Base-by-base conservation (phyloP, 2,113 vertebrate genomes). In the Eclectus roratus region DNA sequence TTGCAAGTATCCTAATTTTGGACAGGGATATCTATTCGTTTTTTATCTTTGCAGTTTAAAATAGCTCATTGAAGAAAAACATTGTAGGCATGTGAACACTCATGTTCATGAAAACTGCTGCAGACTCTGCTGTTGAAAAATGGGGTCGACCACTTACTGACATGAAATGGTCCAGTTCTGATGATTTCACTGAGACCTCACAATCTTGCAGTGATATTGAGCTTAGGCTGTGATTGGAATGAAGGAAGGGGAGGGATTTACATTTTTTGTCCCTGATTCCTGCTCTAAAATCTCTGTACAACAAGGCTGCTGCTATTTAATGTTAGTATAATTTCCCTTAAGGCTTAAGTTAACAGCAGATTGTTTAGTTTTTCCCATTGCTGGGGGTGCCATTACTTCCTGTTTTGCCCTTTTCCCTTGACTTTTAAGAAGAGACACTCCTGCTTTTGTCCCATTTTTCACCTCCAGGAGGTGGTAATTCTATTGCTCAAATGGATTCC, bases 401-500 rank as follows among this genome's bases (percentile, higher is more conserved):
- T 85, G 65, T 84, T 96, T 93, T 95, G 88, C 92, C 93, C 96
- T 94, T 95, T 95, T 94, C 85, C 60, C 58, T 95, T 95, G 93
- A 94, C 92, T 97, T 97, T 96, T 94, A 78, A 91, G 88, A 93
- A 61, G 82, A 95, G 77, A 81, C 70, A 69, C 93, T 96, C 88
- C 94, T 89, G 77, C 92, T 94, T 96, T 96, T 96, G 96, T 97
- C 96, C 96, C 96, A 96, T 96, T 96, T 97, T 97, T 96, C 96
- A 96, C 96, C 96, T 97, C 96, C 96, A 96, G 96, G 96, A 97
- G 96, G 96, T 95, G 94, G 96, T 97, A 97, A 96, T 97, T 97
- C 96, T 97, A 95, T 96, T 97, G 96, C 95, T 96, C 91, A 96
- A 95, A 97, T 96, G 96, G 95, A 96, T 96, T 96, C 95, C 93